A percentile compares a stretch with the other conserved stretches of the same genome.
Evolutionary conservation across 2,113 vertebrate species (phyloP).

Genomic region (Lynx canadensis): DNA sequence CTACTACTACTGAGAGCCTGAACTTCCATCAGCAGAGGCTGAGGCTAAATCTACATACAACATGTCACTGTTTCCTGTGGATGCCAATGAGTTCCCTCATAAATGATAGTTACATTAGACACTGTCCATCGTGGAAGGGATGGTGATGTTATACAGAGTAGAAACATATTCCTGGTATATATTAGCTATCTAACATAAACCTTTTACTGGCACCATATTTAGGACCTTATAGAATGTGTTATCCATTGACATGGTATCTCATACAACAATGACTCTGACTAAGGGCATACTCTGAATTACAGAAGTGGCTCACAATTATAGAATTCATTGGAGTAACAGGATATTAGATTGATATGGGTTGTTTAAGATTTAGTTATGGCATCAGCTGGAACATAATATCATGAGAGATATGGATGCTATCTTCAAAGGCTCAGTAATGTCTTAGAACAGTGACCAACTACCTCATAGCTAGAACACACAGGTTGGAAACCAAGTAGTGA

Average conservation of each 20-base stretch:
- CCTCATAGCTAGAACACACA: not conserved
- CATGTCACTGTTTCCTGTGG: not conserved
- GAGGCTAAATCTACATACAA: not conserved
- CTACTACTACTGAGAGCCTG: not conserved
- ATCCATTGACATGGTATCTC: not conserved
- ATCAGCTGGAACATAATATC: not conserved
- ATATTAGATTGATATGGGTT: not conserved
- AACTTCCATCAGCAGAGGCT: not conserved
- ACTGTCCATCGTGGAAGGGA: not conserved
- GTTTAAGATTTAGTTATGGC: not conserved
- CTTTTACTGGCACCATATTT: not conserved
- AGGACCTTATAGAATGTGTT: not conserved
- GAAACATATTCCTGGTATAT: not conserved
- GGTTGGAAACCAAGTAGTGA: not conserved
- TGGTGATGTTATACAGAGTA: not conserved
- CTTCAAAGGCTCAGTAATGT: not conserved
- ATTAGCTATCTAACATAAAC: not conserved
- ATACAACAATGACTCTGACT: not conserved
- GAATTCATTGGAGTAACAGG: not conserved
- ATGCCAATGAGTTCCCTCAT: not conserved
- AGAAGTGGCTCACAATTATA: not conserved
- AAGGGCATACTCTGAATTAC: not conserved
- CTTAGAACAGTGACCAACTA: not conserved
- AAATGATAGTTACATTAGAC: not conserved
- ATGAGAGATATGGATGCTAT: not conserved